Evolutionary conservation across 2,113 vertebrate genomes (phyloP).

Genomic region (Gadus macrocephalus): DNA sequence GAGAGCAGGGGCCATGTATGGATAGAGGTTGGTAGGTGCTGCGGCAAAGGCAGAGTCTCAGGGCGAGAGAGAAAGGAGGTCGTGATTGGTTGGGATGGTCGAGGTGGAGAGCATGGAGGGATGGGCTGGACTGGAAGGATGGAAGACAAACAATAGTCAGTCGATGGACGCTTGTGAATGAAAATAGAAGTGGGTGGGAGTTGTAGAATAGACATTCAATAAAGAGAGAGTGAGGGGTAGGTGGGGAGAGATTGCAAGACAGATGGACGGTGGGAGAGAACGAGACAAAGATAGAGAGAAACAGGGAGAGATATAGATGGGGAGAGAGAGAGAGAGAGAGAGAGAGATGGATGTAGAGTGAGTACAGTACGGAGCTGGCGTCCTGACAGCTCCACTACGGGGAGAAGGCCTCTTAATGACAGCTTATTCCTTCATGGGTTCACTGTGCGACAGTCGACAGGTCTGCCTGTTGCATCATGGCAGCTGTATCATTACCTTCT

Average conservation of each 20-base stretch:
- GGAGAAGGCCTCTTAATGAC: slow-evolving; percentile 88
- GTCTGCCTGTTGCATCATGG: slow-evolving; percentile 91
- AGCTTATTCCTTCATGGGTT: slow-evolving; percentile 98
- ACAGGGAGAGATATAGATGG: not conserved
- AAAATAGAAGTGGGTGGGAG: slow-evolving; percentile 58
- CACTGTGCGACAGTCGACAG: slow-evolving; percentile 92
- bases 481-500: slow-evolving; percentile 95
- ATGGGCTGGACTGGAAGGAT: slow-evolving; percentile 11
- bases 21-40: too few relatives aligned
- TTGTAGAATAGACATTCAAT: slow-evolving; percentile 60
- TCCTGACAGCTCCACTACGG: slow-evolving; percentile 89
- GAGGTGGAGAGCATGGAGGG: slow-evolving; percentile 28
- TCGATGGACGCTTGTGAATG: slow-evolving; percentile 60
- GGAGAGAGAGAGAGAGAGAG: not conserved
- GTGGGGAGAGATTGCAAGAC: not conserved
- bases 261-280: not conserved
- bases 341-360: slow-evolving; percentile 31
- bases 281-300: not conserved
- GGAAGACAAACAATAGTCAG: slow-evolving; percentile 31
- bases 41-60: too few relatives aligned
- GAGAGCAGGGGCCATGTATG: slow-evolving; percentile 6
- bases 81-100: slow-evolving; percentile 52
- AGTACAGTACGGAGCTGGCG: slow-evolving; percentile 78
- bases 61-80: slow-evolving; percentile 17
- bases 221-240: slow-evolving; percentile 28